Base-by-base conservation (phyloP, 2,113 vertebrate genomes). In the Rhadina sibilatrix region DNA sequence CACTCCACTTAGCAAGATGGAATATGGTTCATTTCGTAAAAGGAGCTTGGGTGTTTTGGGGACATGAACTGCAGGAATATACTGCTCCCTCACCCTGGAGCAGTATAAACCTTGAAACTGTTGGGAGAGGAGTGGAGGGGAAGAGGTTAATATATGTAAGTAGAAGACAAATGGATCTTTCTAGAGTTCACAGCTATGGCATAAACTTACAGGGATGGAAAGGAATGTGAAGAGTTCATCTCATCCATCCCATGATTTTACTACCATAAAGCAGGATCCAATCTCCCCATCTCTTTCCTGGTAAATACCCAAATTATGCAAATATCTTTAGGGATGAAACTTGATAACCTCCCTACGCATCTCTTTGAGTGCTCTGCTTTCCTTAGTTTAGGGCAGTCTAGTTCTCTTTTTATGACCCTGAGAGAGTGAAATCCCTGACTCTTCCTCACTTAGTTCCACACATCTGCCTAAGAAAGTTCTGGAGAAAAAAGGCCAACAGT, bases 61-160 rank as follows among this genome's bases (percentile, higher is more conserved):
- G 12, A 15, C 20, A 70, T 66, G 15, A 87, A 37, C 31, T 57
- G 10, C 47, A 78, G 49, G 33, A 64, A 68, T 80, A 20, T 18
- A 69, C 27, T 17, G 20, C 66, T 30, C 8, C n/a, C n/a, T 89
- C 10, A 5, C 24, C 15, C 28, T 87, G 46, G 21, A 57, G 31
- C 38, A 49, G 28, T 40, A 52, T 28, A 91, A 86, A 68, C 20
- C 33, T 60, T 40, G 64, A 64, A 44, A 47, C 23, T 79, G 9
- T 20, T 52, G 21, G 3, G 1, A 4, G 9, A 1, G 9, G 12
- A 2, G 3, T 38, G n/a, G 47, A 6, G 3, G 10, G 5, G 30
- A 23, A 53, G 54, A 35, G 19, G 25, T 42, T 77, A 42, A 50
- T 68, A 21, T 35, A 25, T 46, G 19, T 74, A 23, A 87, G 4